Base-by-base conservation (phyloP, 2,888 invertebrate species). In the Eristalis arbustorum region DNA sequence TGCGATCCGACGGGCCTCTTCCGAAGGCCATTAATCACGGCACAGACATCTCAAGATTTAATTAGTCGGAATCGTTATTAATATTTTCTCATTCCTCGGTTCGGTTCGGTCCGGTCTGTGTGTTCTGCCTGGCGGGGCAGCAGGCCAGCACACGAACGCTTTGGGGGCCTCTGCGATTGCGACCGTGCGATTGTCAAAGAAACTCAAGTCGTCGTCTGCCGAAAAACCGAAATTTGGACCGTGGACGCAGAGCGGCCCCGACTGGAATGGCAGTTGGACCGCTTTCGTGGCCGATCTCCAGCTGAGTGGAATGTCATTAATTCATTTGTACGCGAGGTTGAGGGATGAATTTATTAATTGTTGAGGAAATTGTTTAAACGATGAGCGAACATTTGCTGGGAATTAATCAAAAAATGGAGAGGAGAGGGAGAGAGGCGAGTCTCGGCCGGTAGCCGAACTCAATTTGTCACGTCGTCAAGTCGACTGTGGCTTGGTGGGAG, bases 31-130 rank as follows among this genome's bases (percentile, higher is more conserved):
- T 87, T 87, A 87, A 87, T 87, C 85, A 87, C 77, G 66, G 62
- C 57, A 82, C 74, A 78, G 85, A 82, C 85, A 59, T 87, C 77
- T 87, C 82, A 78, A 78, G 82, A 87, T 87, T 87, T 87, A 87
- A 87, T 87, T 87, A 87, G 78, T 69, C 66, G 85, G 73, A 82
- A 77, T 85, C 85, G 69, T 74, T 75, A 87, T 82, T 87, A 82
- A 87, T 87, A 82, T 49, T 74, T 78, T 57, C 63, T 62, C 63
- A 68, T 80, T 73, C 68, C 57, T 72, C n/a, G n/a, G n/a, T 42
- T 75, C 37, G 13, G 31, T 57, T 66, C 28, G 18, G 61, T 22
- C 11, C 42, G 22, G 61, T 71, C 37, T 34, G 5, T 63, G 25
- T 37, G 31, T 31, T 31, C 31, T 8, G n/a, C 31, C 49, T 31